phyloP scores from a whole-genome alignment of 2,888 invertebrate species.

The Cynaeus angustus region DNA sequence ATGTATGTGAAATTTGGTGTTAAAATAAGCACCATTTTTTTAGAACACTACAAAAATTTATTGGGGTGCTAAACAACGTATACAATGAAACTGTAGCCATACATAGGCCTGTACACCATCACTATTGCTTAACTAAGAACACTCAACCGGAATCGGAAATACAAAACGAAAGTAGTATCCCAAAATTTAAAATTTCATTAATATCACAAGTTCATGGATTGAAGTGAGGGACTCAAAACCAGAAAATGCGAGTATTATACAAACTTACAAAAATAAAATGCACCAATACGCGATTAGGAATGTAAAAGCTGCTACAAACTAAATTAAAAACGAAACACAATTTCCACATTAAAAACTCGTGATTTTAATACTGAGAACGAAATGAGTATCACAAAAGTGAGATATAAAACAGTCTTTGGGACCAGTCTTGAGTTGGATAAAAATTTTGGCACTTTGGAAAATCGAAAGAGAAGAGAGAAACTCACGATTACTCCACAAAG shows the following conservation, averaged over 20 bases:
- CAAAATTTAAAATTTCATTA: constrained; percentile 32
- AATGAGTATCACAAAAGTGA: constrained; percentile 48
- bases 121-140: constrained; percentile 46
- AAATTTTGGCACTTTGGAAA: constrained; percentile 57
- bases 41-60: constrained; percentile 60
- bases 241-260: constrained; percentile 39
- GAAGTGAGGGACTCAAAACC: constrained; percentile 9
- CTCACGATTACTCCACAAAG: constrained; percentile 26
- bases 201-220: constrained; percentile 56
- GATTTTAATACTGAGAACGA: constrained; percentile 33
- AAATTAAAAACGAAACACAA: constrained; percentile 33
- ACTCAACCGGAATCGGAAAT: constrained; percentile 33
- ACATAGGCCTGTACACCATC: constrained; percentile 50
- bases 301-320: constrained; percentile 42
- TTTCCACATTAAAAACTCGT: constrained; percentile 35
- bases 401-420: constrained; percentile 55
- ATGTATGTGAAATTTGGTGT: too few relatives aligned
- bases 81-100: constrained; percentile 59
- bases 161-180: constrained; percentile 32
- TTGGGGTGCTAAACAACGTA: constrained; percentile 60
- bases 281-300: constrained; percentile 37
- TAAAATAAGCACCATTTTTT: too few relatives aligned
- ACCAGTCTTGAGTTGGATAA: constrained; percentile 55
- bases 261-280: constrained; percentile 32
- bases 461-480: constrained; percentile 23